phyloP scores from a whole-genome alignment of 2,113 vertebrate species.

The Oceanodroma tethys region DNA sequence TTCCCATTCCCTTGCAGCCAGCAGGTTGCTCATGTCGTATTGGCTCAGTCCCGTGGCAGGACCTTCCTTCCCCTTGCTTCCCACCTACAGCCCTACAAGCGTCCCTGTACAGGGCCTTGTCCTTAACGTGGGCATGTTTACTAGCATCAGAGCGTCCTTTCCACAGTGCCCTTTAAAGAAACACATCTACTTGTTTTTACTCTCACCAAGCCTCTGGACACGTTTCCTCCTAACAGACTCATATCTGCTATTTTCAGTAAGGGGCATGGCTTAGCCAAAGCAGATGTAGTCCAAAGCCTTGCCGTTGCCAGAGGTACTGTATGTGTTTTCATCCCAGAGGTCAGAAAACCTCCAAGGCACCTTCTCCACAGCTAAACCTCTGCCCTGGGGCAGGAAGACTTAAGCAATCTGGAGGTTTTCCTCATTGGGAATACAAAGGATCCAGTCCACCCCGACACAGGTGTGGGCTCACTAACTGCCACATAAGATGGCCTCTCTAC shows the following conservation, averaged over 20 bases:
- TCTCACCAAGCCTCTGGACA: background rate
- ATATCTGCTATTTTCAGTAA: background rate
- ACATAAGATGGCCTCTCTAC: fast-evolving
- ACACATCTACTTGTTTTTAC: background rate
- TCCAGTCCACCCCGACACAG: background rate
- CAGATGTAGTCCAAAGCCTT: background rate
- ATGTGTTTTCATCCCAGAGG: background rate
- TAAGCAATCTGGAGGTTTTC: background rate
- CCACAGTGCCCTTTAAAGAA: background rate
- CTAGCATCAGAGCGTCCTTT: background rate
- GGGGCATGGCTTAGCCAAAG: background rate
- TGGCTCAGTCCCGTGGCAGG: background rate
- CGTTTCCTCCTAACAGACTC: background rate
- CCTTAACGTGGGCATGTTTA: background rate
- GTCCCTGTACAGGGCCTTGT: background rate
- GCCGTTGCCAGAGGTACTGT: background rate
- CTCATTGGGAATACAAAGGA: background rate
- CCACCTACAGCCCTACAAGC: background rate
- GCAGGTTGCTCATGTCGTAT: background rate
- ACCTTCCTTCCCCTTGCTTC: background rate
- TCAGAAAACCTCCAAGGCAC: background rate
- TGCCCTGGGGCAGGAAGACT: background rate
- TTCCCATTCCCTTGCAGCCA: background rate
- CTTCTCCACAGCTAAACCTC: background rate
- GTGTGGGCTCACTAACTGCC: background rate